Base-by-base conservation (phyloP, 2,113 vertebrate genomes). In the Saguinus midas region DNA sequence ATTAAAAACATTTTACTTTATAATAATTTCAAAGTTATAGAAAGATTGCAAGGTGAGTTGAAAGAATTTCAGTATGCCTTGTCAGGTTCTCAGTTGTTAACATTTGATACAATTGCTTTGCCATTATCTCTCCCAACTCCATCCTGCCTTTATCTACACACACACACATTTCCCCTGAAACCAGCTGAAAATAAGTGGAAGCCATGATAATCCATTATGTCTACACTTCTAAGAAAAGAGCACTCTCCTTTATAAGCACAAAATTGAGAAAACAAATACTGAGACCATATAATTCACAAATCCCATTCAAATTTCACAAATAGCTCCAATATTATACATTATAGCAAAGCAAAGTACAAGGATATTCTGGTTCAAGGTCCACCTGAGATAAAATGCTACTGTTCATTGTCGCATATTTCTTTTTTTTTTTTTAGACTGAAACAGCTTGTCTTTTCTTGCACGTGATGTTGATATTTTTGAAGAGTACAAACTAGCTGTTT, bases 401-500 rank as follows among this genome's bases (percentile, higher is more conserved):
- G 35, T 43, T 92, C 52, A 43, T 8, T 37, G 27, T 40, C 32
- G 20, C 21, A 82, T 83, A 1, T 68, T 78, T 92, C 37, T 93
- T 37, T 20, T 75, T 93, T 75, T 93, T 88, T 95, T 57, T 83
- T 78, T 21, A 79, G 18, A 70, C n/a, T 80, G 35, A 80, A 94
- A 87, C 9, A 87, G n/a, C 66, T 50, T 92, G 32, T 68, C 48
- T 93, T 78, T 83, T 14, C 37, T 78, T 32, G 13, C 72, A 93
- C 10, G 12, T 73, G 6, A 82, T 85, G 37, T 93, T 96, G 64
- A 78, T 50, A 32, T 91, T 85, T 86, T 45, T 79, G 45, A 93
- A 86, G 37, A 83, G n/a, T 52, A 92, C 8, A 50, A 79, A 21
- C 32, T 37, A 88, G 32, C 75, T 96, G 72, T 80, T 96, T 97